Evolutionary conservation across 1,140 invertebrate species (phyloP).

Genomic region (Gonatopus flavifemur): DNA sequence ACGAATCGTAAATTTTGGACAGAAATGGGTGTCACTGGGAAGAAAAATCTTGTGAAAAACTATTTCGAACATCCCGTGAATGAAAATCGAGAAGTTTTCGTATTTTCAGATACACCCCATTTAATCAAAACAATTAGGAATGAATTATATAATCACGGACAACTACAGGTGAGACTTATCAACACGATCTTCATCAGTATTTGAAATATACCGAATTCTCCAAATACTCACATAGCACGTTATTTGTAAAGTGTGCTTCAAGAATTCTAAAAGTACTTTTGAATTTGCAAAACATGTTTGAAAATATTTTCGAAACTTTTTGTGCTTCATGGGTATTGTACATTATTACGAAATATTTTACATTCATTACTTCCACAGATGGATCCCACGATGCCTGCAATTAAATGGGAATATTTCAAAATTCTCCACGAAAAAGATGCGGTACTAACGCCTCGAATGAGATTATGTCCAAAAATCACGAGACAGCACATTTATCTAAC

Average conservation of each 20-base stretch:
- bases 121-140: too few species aligned
- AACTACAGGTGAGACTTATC: too few species aligned
- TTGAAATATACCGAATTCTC: conserved; percentile 7
- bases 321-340: conserved; percentile 5
- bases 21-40: conserved; percentile 5
- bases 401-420: conserved; percentile 14
- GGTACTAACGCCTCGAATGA: conserved; percentile 2
- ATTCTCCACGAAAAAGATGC: conserved; percentile 5
- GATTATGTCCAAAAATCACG: too few species aligned
- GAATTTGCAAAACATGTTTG: conserved; percentile 5
- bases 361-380: neutral
- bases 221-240: conserved; percentile 15
- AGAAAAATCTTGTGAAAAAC: conserved; percentile 4
- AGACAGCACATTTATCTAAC: too few species aligned
- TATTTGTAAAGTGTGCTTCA: conserved; percentile 1
- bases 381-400: neutral
- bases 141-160: too few species aligned
- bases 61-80: conserved; percentile 14
- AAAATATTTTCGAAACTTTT: conserved; percentile 5
- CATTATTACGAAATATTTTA: neutral
- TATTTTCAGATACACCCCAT: too few species aligned
- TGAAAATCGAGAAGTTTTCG: too few species aligned
- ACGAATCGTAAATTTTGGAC: conserved; percentile 13
- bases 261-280: conserved; percentile 9
- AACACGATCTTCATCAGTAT: too few species aligned